Base-by-base conservation (phyloP, 2,797 vertebrate genomes). In the Acanthopagrus latus region DNA sequence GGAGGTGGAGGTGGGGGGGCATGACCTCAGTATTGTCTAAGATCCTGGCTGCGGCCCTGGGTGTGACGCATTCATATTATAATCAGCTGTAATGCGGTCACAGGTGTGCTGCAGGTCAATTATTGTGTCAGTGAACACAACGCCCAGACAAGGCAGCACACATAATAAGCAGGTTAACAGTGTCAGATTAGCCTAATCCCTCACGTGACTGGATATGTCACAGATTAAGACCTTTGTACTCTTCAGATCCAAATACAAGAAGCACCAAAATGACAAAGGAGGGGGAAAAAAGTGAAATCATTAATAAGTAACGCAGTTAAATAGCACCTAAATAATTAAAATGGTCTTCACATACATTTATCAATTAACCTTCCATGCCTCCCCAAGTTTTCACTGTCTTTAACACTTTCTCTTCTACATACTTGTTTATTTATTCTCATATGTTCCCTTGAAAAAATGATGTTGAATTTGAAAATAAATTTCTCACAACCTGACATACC, bases 81-180 rank as follows among this genome's bases (percentile, higher is more conserved):
- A 58, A 47, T 74, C 1, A 48, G 60, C 20, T n/a, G 77, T 71
- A 10, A 71, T 71, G 71, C 29, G 55, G 74, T 78, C 67, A 63
- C 72, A 80, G 60, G 73, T 82, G 67, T 5, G 27, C 38, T 16
- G n/a, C 33, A n/a, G 33, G 11, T 21, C n/a, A 6, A 1, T 23
- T 38, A 8, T 29, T 52, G 23, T 5, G 38, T 21, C n/a, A 16
- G 6, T 17, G 47, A 70, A n/a, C 71, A 20, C 21, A 60, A 12
- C 7, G 56, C 0, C 4, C 12, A 21, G 29, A 41, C 44, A 9
- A 50, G 58, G 38, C 21, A 11, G 63, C 12, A 11, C 57, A 48
- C 62, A 59, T n/a, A 64, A 47, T 58, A 29, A 84, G 25, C 33
- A 66, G 54, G 46, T 76, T 68, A 70, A 47, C 25, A 20, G 23